These are phyloP conservation scores for Marmota monax DNA, from an alignment of 2,113 vertebrate genomes.

Conservation along the genomic window DNA sequence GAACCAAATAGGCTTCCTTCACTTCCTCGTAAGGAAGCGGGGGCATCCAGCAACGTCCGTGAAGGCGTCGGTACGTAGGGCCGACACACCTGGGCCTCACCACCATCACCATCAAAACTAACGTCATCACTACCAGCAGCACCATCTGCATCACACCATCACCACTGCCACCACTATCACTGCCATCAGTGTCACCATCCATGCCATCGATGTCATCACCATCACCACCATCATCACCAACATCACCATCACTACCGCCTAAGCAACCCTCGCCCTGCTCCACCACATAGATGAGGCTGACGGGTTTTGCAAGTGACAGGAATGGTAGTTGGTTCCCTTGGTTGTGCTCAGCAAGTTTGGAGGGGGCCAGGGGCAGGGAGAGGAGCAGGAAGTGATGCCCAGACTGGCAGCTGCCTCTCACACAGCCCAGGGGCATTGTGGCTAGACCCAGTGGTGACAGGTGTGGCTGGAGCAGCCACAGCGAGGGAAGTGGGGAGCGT, in stretches of 20 bases:
- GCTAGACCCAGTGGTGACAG: not conserved
- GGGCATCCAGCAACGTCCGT: fast-evolving
- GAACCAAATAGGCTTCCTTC: no score
- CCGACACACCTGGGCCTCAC: fast-evolving
- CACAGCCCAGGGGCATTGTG: not conserved
- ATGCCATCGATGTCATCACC: fast-evolving
- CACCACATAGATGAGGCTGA: fast-evolving
- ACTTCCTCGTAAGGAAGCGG: no score
- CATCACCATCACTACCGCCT: fast-evolving
- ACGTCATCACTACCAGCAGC: fast-evolving
- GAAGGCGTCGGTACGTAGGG: fast-evolving
- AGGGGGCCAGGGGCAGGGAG: not conserved
- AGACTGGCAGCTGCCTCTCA: not conserved
- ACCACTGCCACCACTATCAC: fast-evolving
- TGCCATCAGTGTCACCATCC: fast-evolving
- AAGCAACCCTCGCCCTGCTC: not conserved
- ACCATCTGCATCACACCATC: not conserved
- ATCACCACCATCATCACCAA: fast-evolving
- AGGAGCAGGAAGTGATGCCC: not conserved
- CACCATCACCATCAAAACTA: fast-evolving
- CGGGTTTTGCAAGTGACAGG: not conserved
- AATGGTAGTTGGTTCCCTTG: not conserved
- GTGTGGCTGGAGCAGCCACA: not conserved
- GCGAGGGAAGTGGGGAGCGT: not conserved
- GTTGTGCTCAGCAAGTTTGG: not conserved